Evolutionary conservation across 2,888 invertebrate species (phyloP), one percentile per base, ranked within the genome.

Genomic region (Tachina grossa): DNA sequence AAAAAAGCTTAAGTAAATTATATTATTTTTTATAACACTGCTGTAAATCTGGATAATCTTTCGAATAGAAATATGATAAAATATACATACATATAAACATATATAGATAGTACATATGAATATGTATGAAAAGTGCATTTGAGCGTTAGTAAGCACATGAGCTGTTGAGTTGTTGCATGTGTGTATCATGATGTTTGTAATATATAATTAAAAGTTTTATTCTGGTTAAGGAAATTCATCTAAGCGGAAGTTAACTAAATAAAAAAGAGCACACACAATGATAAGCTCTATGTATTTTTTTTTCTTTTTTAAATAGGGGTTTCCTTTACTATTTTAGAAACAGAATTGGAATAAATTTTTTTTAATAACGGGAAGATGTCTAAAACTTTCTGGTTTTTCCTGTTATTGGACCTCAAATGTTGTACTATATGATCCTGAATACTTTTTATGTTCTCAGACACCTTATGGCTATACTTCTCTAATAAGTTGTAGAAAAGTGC

Each of bases 181-280:
- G 31, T 31, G 31, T 31, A 31, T 31, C 31, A 31, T 31, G 31
- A 63, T 59, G 65, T 16, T 47, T 45, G 51, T 74, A 80, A 76
- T 71, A 45, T 63, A 71, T 76, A 75, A 84, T 79, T 84, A 84
- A 75, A 79, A 84, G 63, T 66, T 83, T 53, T 71, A 61, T 78
- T 63, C 45, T 66, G 69, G 63, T 59, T 80, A 76, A 71, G 84
- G 71, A 80, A 84, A 84, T 76, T 74, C 75, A 80, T 76, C 55
- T 76, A 80, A 49, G 69, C 84, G 79, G 84, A 84, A 84, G 69
- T 80, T 80, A 84, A 71, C 41, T 59, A 84, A 69, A 81, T 49
- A 84, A 9, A 80, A 51, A 66, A 9, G n/a, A 53, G 47, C 61
- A 75, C 31, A 66, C 31, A 31, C 31, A 31, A 6, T 31, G 31